A percentile compares a stretch with the other conserved stretches of the same genome.
Evolutionary conservation across 2,888 invertebrate genomes (phyloP).

Genomic region (Ischnura elegans): DNA sequence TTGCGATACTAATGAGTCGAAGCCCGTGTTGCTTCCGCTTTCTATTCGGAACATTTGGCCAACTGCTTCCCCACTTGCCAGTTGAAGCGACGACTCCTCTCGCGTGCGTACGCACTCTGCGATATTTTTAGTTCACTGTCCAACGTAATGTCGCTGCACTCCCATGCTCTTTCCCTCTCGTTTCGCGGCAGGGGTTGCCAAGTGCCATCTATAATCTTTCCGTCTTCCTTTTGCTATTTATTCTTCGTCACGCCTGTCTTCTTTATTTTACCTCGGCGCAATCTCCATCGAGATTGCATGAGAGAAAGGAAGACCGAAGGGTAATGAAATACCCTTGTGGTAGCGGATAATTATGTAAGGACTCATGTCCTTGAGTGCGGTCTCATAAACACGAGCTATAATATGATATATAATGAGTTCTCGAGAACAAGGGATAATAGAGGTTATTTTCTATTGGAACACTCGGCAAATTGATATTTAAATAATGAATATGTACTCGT

Average conservation of each 20-base stretch:
- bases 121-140: conserved; percentile 59
- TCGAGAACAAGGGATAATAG: too few species aligned
- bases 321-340: neutral
- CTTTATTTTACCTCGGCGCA: neutral
- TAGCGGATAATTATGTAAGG: neutral
- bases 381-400: neutral
- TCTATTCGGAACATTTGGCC: neutral
- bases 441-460: too few species aligned
- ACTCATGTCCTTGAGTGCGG: neutral
- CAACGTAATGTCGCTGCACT: conserved; percentile 57
- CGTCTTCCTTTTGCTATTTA: neutral
- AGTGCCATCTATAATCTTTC: neutral
- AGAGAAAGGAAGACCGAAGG: neutral
- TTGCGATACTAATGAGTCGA: too few species aligned
- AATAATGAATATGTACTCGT: too few species aligned
- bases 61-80: neutral
- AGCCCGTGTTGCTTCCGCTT: neutral
- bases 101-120: neutral
- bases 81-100: neutral
- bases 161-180: neutral
- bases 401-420: too few species aligned
- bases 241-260: neutral
- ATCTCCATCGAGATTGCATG: neutral
- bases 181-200: neutral
- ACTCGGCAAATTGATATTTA: too few species aligned